Evolutionary conservation across 2,888 invertebrate species (phyloP), one percentile per base, ranked within the genome.

Genomic region (Polylopha cassiicola): DNA sequence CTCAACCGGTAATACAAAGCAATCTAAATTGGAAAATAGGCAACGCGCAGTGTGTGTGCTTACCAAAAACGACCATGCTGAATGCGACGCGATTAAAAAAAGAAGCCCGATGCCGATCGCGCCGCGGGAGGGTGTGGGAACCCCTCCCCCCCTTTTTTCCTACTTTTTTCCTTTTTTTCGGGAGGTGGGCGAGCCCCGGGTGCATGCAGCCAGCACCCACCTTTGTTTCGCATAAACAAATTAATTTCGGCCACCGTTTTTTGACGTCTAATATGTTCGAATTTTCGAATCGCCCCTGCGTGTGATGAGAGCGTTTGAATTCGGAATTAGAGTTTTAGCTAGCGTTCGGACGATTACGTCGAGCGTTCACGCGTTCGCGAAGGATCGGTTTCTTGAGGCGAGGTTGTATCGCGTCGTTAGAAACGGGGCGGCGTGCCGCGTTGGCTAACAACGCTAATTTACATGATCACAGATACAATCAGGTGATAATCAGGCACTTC

Each of bases 1-100:
- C 78, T 81, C 82, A 80, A 63, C 73, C 81, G 75, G 79, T 84
- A 85, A 85, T 84, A 84, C 84, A 84, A 84, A 84, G 85, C 84
- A 82, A 85, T 85, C 84, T 84, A 84, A 85, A 84, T 84, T 84
- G 84, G 84, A 85, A 84, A 82, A 85, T 84, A 84, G 84, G 84
- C 84, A 82, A 77, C 79, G 82, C 78, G 79, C 82, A 73, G 76
- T 85, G 81, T 84, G 80, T 82, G 80, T 84, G 84, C 84, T 84
- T 84, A 82, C 84, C 81, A 79, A 85, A 84, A 85, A 84, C 80
- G 84, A 85, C 65, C 72, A 81, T 66, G 65, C 69, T 66, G 82
- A 84, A 75, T 73, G 74, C 84, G 80, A 84, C 84, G 84, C 85
- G 85, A 85, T 85, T 82, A 84, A 85, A 85, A 85, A 85, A 85